A percentile compares a stretch with the other conserved stretches of the same genome.
Conservation (phyloP, 1,140 invertebrate species). For the Aleiodes sp. region DNA sequence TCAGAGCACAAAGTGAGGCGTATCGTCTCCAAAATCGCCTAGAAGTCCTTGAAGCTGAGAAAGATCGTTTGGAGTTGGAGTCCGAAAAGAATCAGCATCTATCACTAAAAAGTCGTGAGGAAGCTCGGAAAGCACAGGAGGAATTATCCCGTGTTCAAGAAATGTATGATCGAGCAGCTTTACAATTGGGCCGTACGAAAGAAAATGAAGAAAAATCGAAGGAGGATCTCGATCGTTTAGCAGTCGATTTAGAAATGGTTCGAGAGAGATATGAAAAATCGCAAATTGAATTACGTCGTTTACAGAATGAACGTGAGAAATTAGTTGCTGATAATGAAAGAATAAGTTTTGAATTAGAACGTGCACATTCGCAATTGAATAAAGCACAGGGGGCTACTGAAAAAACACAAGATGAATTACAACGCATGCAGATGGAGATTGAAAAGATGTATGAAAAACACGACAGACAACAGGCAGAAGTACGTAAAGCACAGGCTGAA, state of each 20-base stretch:
- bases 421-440: slow-evolving; percentile 84
- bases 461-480: slow-evolving; percentile 83
- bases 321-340: slow-evolving; percentile 83
- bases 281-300: slow-evolving; percentile 81
- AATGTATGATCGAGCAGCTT: slow-evolving; percentile 83
- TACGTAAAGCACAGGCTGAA: slow-evolving; percentile 82
- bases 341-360: slow-evolving; percentile 85
- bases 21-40: slow-evolving; percentile 88
- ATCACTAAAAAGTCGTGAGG: slow-evolving; percentile 83
- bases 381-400: slow-evolving; percentile 86
- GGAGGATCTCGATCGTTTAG: slow-evolving; percentile 83
- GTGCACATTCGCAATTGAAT: slow-evolving; percentile 81
- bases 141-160: slow-evolving; percentile 85
- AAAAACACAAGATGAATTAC: slow-evolving; percentile 88
- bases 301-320: slow-evolving; percentile 88
- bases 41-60: slow-evolving; percentile 86
- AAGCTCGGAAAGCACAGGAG: slow-evolving; percentile 85
- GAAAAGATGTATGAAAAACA: slow-evolving; percentile 92
- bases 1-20: slow-evolving; percentile 85
- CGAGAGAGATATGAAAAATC: slow-evolving; percentile 90
- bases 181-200: slow-evolving; percentile 85
- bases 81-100: slow-evolving; percentile 84
- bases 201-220: slow-evolving; percentile 92
- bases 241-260: slow-evolving; percentile 84
- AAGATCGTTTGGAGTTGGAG: slow-evolving; percentile 85